Evolutionary conservation across 2,797 vertebrate species (phyloP).

Genomic region (Arremon aurantiirostris): DNA sequence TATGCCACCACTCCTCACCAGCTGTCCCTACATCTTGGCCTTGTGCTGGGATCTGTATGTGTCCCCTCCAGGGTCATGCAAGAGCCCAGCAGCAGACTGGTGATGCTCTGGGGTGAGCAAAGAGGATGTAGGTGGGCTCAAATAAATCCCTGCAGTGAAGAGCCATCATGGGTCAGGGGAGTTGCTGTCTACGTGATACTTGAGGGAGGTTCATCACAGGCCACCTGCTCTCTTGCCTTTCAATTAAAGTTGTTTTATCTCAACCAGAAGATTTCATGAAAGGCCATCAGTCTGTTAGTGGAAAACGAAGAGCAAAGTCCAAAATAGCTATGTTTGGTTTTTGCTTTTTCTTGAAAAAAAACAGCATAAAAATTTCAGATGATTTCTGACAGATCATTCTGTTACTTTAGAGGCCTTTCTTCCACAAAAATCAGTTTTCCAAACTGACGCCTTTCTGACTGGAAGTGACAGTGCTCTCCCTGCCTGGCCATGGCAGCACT

Average conservation of each 20-base stretch:
- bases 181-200: not conserved
- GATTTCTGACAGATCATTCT: not conserved
- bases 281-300: not conserved
- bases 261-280: not conserved
- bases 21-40: not conserved
- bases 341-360: not conserved
- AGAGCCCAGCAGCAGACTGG: not conserved
- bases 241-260: not conserved
- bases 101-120: not conserved
- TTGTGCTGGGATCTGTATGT: not conserved
- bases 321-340: not conserved
- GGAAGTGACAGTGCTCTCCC: not conserved
- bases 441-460: not conserved
- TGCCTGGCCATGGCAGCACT: not conserved
- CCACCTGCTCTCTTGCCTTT: not conserved
- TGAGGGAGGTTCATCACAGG: accelerated
- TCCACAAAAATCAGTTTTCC: not conserved
- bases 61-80: not conserved
- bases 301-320: not conserved
- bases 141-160: not conserved
- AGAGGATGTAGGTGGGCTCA: not conserved
- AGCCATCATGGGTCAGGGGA: not conserved
- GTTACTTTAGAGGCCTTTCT: not conserved
- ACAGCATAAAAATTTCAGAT: not conserved
- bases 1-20: not conserved